Percentiles rank a stretch among this genome's conserved stretches.
phyloP scores from a whole-genome alignment of 2,888 invertebrate genomes.

The Arenicola marina region DNA sequence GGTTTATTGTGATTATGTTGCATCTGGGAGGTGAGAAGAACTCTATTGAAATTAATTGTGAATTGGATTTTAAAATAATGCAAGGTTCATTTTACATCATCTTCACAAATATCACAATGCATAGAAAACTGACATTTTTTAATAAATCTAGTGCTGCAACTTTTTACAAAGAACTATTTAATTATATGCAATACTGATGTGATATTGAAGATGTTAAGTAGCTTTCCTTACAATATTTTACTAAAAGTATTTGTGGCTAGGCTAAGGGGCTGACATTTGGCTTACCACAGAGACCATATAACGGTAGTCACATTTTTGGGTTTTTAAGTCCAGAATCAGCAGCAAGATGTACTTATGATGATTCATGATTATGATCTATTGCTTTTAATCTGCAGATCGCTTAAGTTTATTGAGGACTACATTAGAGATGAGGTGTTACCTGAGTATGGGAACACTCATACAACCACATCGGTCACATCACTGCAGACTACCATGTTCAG shows the following conservation, averaged over 20 bases:
- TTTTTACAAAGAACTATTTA: background rate
- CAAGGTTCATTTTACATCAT: background rate
- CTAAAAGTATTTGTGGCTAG: background rate
- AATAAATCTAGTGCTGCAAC: background rate
- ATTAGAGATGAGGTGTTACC: conserved; percentile 75
- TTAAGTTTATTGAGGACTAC: conserved; percentile 85
- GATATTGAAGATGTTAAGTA: too few species aligned
- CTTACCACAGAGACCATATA: too few species aligned
- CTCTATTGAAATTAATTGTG: background rate
- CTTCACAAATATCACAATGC: background rate
- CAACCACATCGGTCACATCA: conserved; percentile 82
- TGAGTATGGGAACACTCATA: conserved; percentile 79
- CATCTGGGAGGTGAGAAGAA: conserved; percentile 71
- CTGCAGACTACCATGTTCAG: conserved; percentile 85
- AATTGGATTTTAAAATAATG: background rate
- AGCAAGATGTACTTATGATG: background rate
- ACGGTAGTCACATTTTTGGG: too few species aligned
- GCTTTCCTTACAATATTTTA: too few species aligned
- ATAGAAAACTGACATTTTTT: background rate
- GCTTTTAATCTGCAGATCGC: conserved; percentile 60
- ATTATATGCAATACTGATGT: too few species aligned
- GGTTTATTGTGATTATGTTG: conserved; percentile 85
- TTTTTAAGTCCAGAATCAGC: background rate
- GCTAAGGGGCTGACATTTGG: background rate
- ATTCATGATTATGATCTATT: background rate